Conservation (phyloP, 2,888 invertebrate species). For the Apamea sordens region DNA sequence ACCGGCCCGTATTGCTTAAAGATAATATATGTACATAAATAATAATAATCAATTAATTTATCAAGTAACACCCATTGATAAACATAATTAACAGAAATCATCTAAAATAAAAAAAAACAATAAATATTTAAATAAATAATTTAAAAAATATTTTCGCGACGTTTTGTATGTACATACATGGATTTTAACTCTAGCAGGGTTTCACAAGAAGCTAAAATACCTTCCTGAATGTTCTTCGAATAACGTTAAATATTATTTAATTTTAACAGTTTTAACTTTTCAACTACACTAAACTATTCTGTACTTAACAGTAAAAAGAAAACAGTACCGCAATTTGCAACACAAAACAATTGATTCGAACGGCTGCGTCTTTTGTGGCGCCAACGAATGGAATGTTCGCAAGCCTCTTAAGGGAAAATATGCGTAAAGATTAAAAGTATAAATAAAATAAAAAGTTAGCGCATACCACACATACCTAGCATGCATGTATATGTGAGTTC, state of each 20-base stretch:
- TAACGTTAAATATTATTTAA: neutral
- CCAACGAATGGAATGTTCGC: constrained; percentile 41
- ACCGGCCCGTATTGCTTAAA: neutral
- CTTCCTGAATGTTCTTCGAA: neutral
- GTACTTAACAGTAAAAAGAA: neutral
- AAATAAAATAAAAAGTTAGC: constrained; percentile 56
- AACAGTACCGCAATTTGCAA: constrained; percentile 9
- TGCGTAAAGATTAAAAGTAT: constrained; percentile 42
- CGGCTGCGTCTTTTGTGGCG: constrained; percentile 35
- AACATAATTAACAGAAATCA: neutral
- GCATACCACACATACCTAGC: constrained; percentile 43
- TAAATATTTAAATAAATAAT: neutral
- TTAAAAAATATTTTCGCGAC: neutral
- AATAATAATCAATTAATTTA: neutral
- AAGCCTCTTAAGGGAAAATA: constrained; percentile 35
- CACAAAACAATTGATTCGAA: constrained; percentile 30
- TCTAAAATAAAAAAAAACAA: neutral
- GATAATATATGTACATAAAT: neutral
- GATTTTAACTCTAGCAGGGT: neutral
- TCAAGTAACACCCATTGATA: neutral
- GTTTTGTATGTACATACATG: too few relatives aligned
- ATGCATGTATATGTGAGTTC: constrained; percentile 21
- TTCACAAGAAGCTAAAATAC: neutral
- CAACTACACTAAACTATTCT: neutral
- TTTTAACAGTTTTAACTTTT: neutral